Evolutionary conservation across 2,113 vertebrate species (phyloP), one percentile per base, ranked within the genome.

Genomic region (Limnothrissa miodon): DNA sequence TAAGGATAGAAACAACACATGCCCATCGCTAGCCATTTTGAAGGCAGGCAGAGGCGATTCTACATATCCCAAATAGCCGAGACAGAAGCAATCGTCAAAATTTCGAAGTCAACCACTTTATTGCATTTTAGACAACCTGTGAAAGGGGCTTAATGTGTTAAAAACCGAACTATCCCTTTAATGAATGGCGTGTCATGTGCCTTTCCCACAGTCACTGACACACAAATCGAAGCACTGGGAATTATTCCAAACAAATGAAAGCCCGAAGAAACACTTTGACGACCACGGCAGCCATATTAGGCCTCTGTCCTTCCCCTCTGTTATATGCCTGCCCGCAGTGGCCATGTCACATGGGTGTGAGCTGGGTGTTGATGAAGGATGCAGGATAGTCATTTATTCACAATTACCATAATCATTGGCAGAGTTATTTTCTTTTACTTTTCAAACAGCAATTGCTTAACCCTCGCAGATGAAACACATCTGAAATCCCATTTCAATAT

Each of bases 361-460:
- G 90, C 83, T 83, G 83, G 62, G 82, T 86, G 81, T 82, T 82
- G 87, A n/a, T n/a, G n/a, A n/a, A n/a, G n/a, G n/a, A n/a, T n/a
- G 83, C 84, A 74, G 86, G 46, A 87, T 83, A 83, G 87, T 90
- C 87, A 88, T 90, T 87, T 90, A 90, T 90, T 90, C 85, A 86
- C 92, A 90, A 94, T 91, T 91, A 90, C 91, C 90, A 92, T 93
- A 91, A 92, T 92, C 91, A 92, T 93, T 94, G 92, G 87, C 89
- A 86, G 90, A 90, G 86, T 87, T 80, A 87, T 15, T 82, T 82
- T 70, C 33, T 21, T 36, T 36, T 82, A 79, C 84, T 56, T 23
- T 56, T 91, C 91, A 89, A 87, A 93, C 90, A 93, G 91, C 92
- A 93, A 93, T 93, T 91, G 93, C 88, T 92, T 90, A 92, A 87